phyloP scores from a whole-genome alignment of 1,140 invertebrate genomes.

The Pseudoatta argentina region DNA sequence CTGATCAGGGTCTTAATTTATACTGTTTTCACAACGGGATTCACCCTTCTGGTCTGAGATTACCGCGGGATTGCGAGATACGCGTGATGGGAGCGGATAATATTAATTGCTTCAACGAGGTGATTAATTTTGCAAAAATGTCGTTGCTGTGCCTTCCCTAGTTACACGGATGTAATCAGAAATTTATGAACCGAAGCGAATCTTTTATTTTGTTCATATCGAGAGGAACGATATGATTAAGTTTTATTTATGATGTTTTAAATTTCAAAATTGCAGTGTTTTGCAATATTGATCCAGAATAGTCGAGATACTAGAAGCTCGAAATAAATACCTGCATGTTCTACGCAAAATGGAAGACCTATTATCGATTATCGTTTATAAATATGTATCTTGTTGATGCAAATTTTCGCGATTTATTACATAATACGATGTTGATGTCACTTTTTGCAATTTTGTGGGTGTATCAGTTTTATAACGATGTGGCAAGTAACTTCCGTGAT shows the following conservation, averaged over 20 bases:
- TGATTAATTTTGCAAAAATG: conserved; percentile 39
- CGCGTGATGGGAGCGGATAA: neutral
- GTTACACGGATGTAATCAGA: conserved; percentile 19
- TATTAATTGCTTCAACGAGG: conserved; percentile 32
- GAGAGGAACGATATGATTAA: conserved; percentile 32
- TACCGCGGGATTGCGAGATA: conserved; percentile 7
- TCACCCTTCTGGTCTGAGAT: conserved; percentile 3
- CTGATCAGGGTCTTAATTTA: conserved; percentile 32
- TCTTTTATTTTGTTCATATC: conserved; percentile 8
- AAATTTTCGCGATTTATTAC: conserved; percentile 25
- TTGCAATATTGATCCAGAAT: neutral
- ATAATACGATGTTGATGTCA: conserved; percentile 6
- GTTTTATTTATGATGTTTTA: conserved; percentile 9
- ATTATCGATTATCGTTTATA: conserved; percentile 1
- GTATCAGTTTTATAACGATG: conserved; percentile 34
- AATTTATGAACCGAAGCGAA: conserved; percentile 32
- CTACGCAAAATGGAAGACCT: neutral
- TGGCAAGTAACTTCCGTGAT: conserved; percentile 40
- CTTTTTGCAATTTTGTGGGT: conserved; percentile 26
- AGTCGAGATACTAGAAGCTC: neutral
- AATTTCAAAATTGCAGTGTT: conserved; percentile 10
- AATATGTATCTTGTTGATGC: conserved; percentile 9
- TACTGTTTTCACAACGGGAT: neutral
- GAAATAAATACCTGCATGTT: neutral
- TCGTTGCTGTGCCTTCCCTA: neutral